phyloP scores from a whole-genome alignment of 2,888 invertebrate species.

The Hydrotaea diabolus region DNA sequence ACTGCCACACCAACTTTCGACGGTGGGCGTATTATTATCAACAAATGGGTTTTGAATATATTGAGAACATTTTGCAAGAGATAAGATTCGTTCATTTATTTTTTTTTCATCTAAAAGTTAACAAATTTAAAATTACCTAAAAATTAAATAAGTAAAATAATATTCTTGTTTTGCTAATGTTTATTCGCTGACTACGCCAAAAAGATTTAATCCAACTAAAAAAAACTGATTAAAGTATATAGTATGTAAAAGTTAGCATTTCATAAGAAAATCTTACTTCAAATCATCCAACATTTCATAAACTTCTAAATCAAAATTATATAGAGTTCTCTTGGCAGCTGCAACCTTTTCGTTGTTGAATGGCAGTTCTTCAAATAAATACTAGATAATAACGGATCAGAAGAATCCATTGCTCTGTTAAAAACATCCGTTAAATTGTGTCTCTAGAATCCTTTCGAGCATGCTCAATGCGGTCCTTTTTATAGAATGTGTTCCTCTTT shows the following conservation, averaged over 20 bases:
- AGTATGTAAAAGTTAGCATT: neutral
- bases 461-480: slow-evolving; percentile 33
- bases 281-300: neutral
- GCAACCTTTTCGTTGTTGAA: neutral
- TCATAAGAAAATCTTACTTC: neutral
- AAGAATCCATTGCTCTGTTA: neutral
- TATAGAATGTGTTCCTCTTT: slow-evolving; percentile 24
- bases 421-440: slow-evolving; percentile 34
- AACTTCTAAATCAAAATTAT: neutral
- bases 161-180: neutral
- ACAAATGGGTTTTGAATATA: no score
- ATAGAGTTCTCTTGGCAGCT: neutral
- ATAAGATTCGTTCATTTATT: no score
- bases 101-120: no score
- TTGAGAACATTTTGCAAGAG: no score
- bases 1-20: no score
- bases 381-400: slow-evolving; percentile 5
- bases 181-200: neutral
- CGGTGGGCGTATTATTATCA: no score
- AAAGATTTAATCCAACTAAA: neutral
- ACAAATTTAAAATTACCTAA: no score
- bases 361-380: neutral
- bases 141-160: neutral
- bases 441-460: slow-evolving; percentile 51
- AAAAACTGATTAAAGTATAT: neutral